Percentiles rank a stretch among this genome's conserved stretches.
Evolutionary conservation across 2,113 vertebrate genomes (phyloP).

Genomic region (Periophthalmus modestus): DNA sequence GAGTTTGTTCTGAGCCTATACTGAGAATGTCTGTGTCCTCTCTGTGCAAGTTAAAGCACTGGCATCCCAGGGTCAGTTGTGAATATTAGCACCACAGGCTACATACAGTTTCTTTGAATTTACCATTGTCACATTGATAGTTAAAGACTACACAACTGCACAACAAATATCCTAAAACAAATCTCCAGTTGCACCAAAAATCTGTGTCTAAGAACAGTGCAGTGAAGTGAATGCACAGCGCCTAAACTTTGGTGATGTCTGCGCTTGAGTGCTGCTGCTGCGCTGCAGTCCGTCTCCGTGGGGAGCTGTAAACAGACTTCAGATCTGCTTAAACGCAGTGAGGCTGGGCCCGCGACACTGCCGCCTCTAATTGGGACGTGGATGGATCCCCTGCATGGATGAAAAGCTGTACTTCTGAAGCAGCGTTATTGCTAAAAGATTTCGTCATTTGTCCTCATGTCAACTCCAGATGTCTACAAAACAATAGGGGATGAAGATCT

Average conservation of each 20-base stretch:
- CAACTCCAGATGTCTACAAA: neutral
- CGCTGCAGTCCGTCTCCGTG: constrained; percentile 30
- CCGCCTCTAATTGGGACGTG: constrained; percentile 49
- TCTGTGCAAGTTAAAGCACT: no score
- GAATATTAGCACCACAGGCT: no score
- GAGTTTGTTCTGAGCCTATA: no score
- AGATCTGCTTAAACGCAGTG: constrained; percentile 43
- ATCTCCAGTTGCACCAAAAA: neutral
- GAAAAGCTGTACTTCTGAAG: neutral
- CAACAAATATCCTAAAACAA: neutral
- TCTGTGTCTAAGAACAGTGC: neutral
- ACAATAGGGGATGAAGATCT: neutral
- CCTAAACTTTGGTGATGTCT: constrained; percentile 16
- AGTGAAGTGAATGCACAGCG: neutral
- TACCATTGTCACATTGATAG: no score
- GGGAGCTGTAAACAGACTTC: constrained; percentile 23
- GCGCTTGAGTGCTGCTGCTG: constrained; percentile 7
- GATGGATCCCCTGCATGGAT: neutral
- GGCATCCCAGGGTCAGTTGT: no score
- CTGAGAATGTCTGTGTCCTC: no score
- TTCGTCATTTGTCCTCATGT: neutral
- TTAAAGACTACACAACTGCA: neutral
- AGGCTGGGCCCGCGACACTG: constrained; percentile 11
- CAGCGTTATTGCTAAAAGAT: constrained; percentile 5
- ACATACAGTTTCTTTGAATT: no score